phyloP scores from a whole-genome alignment of 2,113 vertebrate genomes.

The Macaca nemestrina region DNA sequence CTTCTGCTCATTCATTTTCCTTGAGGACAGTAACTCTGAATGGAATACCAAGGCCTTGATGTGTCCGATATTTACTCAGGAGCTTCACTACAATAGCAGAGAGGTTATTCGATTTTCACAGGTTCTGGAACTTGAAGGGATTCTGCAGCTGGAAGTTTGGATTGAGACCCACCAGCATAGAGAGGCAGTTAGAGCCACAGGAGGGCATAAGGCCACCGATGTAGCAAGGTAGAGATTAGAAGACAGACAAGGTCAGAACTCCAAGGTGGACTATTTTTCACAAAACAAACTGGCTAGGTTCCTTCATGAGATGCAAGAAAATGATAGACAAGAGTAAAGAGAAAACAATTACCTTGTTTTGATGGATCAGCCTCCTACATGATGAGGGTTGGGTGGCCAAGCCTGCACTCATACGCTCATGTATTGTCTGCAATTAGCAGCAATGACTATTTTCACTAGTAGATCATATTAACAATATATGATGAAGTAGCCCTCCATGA shows the following conservation, averaged over 20 bases:
- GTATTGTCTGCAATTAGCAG: too few relatives aligned
- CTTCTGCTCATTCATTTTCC: background rate
- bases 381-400: background rate
- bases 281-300: too few relatives aligned
- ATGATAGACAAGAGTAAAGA: background rate
- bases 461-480: too few relatives aligned
- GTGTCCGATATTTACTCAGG: too few relatives aligned
- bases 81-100: background rate
- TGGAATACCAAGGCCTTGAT: background rate
- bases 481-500: too few relatives aligned
- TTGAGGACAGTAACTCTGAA: background rate
- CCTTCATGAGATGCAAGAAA: background rate
- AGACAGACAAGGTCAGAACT: too few relatives aligned
- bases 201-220: accelerated
- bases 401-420: accelerated
- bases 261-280: too few relatives aligned
- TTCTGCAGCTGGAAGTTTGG: background rate
- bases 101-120: too few relatives aligned
- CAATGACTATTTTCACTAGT: background rate
- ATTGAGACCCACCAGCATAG: background rate
- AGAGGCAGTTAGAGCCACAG: background rate
- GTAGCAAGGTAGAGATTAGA: background rate
- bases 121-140: background rate
- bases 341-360: background rate
- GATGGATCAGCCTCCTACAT: background rate